Evolutionary conservation across 2,113 vertebrate species (phyloP), one percentile per base, ranked within the genome.

Genomic region (Apeltes quadracus): DNA sequence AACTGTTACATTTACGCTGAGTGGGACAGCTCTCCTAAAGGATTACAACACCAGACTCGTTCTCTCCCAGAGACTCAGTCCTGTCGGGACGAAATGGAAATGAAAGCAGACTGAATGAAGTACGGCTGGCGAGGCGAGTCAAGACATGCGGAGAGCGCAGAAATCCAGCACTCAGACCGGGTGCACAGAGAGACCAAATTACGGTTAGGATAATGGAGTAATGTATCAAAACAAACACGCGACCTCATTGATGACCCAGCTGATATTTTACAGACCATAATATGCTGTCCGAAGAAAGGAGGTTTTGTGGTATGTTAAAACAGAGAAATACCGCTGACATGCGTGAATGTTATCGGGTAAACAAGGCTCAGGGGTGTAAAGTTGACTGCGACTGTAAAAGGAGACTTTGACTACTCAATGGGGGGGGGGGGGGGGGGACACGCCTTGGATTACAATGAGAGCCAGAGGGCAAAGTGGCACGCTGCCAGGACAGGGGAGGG

Each of bases 131-230:
- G 55, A 61, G 50, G 62, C 84, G 23, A 73, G 88, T 75, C 22
- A 16, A 81, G 71, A 72, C 88, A 77, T 9, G 83, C 5, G 1
- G 50, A 27, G 13, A 44, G 53, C 18, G 3, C 54, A 23, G 75
- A 67, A 66, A n/a, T 57, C 46, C 72, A 76, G 87, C 78, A 76
- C 72, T 56, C 69, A 56, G 43, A 62, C 34, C 65, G 68, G 74
- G 72, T 79, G 61, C 50, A 38, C 55, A 61, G 43, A 73, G 67
- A 71, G 51, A 59, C 62, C 16, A 13, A 50, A 39, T 38, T 15
- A 23, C 3, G 4, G 74, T 2, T 54, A 29, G 22, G 32, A 58
- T n/a, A 43, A 27, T 64, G 50, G 18, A 55, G 0, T 7, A 3
- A 3, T 14, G 32, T 4, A n/a, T 16, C 5, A 14, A 16, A 53